Evolutionary conservation across 2,113 vertebrate species (phyloP).

Genomic region (Saimiri boliviensis): DNA sequence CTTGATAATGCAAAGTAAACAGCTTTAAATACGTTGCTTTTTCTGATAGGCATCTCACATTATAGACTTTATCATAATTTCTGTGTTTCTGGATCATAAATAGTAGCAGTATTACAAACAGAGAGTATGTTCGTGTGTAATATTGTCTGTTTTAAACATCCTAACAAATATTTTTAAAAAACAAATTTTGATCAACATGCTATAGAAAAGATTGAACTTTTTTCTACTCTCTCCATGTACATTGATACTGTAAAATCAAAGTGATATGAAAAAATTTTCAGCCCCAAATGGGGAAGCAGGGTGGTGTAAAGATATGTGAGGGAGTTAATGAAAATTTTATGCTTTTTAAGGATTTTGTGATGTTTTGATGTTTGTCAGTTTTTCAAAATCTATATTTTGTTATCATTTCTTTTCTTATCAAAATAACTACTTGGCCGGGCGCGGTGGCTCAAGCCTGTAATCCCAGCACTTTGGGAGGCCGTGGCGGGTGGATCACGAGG

Average conservation of each 20-base stretch:
- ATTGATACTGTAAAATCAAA: background rate
- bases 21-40: background rate
- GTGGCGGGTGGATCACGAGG: too few species aligned
- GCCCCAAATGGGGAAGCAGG: background rate
- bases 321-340: background rate
- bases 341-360: background rate
- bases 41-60: background rate
- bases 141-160: background rate
- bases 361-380: background rate
- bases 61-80: background rate
- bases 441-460: too few species aligned
- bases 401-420: background rate
- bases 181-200: background rate
- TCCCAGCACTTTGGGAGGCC: too few species aligned
- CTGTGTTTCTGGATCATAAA: background rate
- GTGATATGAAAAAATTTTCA: background rate
- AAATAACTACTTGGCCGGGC: background rate
- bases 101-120: background rate
- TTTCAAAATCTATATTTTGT: background rate
- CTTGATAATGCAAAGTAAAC: background rate
- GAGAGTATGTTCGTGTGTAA: background rate
- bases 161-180: background rate
- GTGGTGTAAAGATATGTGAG: background rate
- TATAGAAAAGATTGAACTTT: background rate
- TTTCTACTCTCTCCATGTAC: background rate